phyloP scores from a whole-genome alignment of 2,797 vertebrate genomes.

The Hydrocynus forskahlii region DNA sequence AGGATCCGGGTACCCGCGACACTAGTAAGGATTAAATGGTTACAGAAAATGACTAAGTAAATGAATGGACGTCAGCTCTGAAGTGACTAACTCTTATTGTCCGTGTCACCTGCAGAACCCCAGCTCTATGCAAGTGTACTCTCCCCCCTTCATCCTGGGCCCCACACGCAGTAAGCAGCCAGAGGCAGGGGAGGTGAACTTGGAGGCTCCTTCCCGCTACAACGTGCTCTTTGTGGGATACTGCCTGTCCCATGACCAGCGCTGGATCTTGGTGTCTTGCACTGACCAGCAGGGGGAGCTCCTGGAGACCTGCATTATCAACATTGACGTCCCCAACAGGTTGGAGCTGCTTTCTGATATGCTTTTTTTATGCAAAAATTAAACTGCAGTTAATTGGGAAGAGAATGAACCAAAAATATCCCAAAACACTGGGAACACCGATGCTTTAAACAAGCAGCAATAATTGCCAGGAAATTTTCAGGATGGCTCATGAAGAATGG shows the following conservation, averaged over 20 bases:
- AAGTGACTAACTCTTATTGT: neutral
- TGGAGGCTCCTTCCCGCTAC: conserved; percentile 89
- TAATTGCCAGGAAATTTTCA: no score
- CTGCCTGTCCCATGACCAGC: conserved; percentile 96
- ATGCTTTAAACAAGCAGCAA: no score
- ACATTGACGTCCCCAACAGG: conserved; percentile 96
- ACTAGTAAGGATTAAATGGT: no score
- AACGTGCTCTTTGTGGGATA: conserved; percentile 96
- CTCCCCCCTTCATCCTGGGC: conserved; percentile 90
- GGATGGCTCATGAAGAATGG: no score
- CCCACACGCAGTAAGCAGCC: conserved; percentile 91
- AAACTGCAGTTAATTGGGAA: no score
- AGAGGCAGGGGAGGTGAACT: conserved; percentile 90
- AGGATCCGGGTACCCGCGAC: no score
- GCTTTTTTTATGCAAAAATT: neutral
- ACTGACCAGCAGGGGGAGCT: conserved; percentile 96
- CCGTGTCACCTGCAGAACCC: conserved; percentile 80
- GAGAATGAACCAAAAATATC: no score
- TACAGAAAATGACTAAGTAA: no score
- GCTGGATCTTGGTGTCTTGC: conserved; percentile 96
- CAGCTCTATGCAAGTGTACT: conserved; percentile 88
- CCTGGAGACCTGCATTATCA: conserved; percentile 92
- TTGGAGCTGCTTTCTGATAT: conserved; percentile 58
- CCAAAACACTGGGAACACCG: no score
- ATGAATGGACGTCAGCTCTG: neutral